A percentile compares a stretch with the other conserved stretches of the same genome.
phyloP scores from a whole-genome alignment of 1,140 invertebrate species.

The Brachionus plicatilis region DNA sequence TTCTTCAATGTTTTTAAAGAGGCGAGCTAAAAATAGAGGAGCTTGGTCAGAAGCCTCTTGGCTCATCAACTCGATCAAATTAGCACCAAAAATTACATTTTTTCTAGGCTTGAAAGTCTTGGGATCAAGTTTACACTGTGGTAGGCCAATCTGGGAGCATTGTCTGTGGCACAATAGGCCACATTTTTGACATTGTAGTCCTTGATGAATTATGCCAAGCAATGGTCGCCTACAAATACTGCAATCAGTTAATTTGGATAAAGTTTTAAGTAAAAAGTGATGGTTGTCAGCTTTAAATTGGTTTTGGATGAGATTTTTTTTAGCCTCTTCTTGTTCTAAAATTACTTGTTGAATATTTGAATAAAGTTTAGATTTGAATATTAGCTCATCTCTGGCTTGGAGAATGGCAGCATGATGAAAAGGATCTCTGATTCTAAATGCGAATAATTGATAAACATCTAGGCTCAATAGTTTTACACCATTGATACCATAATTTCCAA shows the following conservation, averaged over 20 bases:
- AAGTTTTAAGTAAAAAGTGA: not conserved
- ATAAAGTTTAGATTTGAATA: not conserved
- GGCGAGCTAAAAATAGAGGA: not conserved
- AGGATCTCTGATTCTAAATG: slow-evolving; percentile 1
- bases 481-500: not conserved
- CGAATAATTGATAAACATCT: not conserved
- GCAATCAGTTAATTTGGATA: not conserved
- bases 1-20: slow-evolving; percentile 17
- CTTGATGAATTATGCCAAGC: slow-evolving; percentile 32
- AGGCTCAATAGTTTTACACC: not conserved
- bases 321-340: slow-evolving; percentile 14
- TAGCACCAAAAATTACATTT: not conserved
- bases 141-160: not conserved
- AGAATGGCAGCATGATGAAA: slow-evolving; percentile 32
- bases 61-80: slow-evolving; percentile 4
- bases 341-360: slow-evolving; percentile 8
- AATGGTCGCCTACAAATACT: slow-evolving; percentile 17
- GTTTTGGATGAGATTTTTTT: not conserved
- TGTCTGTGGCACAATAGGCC: slow-evolving; percentile 26
- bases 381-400: slow-evolving; percentile 28
- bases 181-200: slow-evolving; percentile 26
- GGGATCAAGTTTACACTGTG: not conserved
- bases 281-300: slow-evolving; percentile 17
- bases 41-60: not conserved
- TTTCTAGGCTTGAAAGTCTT: not conserved